A percentile compares a stretch with the other conserved stretches of the same genome.
Evolutionary conservation across 2,888 invertebrate genomes (phyloP).

Genomic region (Phalera bucephala): DNA sequence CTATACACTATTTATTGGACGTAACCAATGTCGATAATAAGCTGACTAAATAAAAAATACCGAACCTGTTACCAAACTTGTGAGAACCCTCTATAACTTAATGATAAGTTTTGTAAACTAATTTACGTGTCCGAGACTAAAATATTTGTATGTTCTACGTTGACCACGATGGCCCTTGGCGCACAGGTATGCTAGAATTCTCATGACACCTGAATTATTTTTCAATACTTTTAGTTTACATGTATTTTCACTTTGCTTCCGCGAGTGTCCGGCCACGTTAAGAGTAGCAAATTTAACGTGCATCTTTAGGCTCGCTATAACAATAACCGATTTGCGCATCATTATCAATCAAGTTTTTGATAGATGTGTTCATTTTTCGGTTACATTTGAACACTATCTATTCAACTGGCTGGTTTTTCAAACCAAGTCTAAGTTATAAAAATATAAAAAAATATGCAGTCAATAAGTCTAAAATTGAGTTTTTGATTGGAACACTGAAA

Average conservation of each 20-base stretch:
- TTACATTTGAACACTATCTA: constrained; percentile 40
- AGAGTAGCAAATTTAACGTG: constrained; percentile 31
- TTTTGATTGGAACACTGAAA: no score
- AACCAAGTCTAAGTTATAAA: no score
- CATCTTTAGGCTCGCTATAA: constrained; percentile 56
- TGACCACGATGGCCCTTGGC: neutral
- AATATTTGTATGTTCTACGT: neutral
- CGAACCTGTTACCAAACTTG: no score
- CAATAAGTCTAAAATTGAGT: no score
- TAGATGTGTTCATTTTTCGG: constrained; percentile 54
- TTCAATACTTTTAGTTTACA: neutral
- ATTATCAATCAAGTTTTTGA: constrained; percentile 36
- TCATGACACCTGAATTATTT: constrained; percentile 1
- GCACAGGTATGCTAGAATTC: neutral
- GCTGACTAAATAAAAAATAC: no score
- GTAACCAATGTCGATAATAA: no score
- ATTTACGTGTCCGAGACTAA: neutral
- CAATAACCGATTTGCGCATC: constrained; percentile 50
- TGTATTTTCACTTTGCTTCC: neutral
- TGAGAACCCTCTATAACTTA: no score
- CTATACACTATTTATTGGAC: no score
- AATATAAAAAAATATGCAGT: no score
- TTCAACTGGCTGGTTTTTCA: neutral
- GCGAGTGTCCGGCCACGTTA: constrained; percentile 49
- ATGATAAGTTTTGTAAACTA: constrained; percentile 1